These are phyloP conservation scores for Schlechtendalia chinensis DNA, from an alignment of 1,140 invertebrate genomes.

Conservation along the genomic window DNA sequence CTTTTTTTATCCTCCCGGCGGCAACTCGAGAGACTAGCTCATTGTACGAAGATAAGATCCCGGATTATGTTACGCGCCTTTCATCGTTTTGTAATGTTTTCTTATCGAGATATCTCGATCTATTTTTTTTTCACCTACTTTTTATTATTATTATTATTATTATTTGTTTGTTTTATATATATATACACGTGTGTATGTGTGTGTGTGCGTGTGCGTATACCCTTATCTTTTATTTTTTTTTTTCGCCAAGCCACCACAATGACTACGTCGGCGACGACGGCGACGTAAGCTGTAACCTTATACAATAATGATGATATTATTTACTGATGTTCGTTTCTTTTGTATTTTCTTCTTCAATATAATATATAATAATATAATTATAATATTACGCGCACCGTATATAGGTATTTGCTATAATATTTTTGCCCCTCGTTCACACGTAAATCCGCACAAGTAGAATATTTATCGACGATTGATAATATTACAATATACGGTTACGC, in stretches of 20 bases:
- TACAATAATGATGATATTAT: constrained; percentile 40
- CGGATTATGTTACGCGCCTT: constrained; percentile 43
- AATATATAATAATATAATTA: neutral
- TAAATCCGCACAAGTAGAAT: neutral
- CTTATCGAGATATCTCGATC: constrained; percentile 34
- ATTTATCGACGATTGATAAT: too few relatives aligned
- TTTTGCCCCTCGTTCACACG: neutral
- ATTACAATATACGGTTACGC: too few relatives aligned
- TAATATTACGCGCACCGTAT: neutral
- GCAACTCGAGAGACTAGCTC: constrained; percentile 17
- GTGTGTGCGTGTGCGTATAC: neutral
- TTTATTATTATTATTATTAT: constrained; percentile 21
- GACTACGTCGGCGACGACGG: neutral
- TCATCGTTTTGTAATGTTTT: constrained; percentile 39
- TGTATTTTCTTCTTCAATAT: neutral
- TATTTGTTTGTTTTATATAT: constrained; percentile 36
- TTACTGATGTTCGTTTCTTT: constrained; percentile 31
- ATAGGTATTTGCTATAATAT: neutral
- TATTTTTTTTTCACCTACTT: constrained; percentile 39
- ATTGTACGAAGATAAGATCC: constrained; percentile 40
- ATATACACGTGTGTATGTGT: neutral
- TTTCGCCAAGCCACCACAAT: constrained; percentile 19
- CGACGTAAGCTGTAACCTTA: constrained; percentile 37
- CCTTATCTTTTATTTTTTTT: constrained; percentile 28
- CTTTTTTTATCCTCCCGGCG: constrained; percentile 7